Percentiles rank a stretch among this genome's conserved stretches.
Conservation (phyloP, 2,113 vertebrate species). For the Cephalopterus ornatus region DNA sequence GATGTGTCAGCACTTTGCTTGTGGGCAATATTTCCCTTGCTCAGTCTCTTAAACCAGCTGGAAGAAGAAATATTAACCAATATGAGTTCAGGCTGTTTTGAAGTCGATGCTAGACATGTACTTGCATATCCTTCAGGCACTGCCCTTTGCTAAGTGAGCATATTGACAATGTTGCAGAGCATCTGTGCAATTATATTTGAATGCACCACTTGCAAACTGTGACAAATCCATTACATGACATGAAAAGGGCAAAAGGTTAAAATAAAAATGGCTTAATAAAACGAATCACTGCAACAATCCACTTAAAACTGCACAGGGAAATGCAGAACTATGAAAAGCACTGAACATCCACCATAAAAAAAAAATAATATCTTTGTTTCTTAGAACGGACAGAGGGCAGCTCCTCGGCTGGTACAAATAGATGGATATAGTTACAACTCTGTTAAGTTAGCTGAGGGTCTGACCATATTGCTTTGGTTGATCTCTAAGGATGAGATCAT, state of each 20-base stretch:
- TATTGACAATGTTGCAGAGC: neutral
- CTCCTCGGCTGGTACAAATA: neutral
- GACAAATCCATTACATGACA: neutral
- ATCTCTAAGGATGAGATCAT: neutral
- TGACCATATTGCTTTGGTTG: neutral
- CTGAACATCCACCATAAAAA: neutral
- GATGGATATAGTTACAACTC: neutral
- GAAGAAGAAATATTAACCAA: neutral
- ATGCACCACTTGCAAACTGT: neutral
- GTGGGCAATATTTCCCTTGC: neutral
- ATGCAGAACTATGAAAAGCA: neutral
- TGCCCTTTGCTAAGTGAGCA: neutral
- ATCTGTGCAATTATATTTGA: neutral
- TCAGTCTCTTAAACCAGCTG: neutral
- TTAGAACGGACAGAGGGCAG: neutral
- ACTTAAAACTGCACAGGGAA: neutral
- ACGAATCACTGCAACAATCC: neutral
- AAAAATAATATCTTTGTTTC: neutral
- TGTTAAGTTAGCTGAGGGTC: neutral
- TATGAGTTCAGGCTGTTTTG: neutral
- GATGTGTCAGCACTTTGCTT: neutral
- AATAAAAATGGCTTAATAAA: constrained; percentile 2
- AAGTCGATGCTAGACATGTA: neutral
- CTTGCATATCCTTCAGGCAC: neutral
- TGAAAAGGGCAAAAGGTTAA: neutral